A percentile compares a stretch with the other conserved stretches of the same genome.
Conservation (phyloP, 2,797 vertebrate genomes). For the Brachyrhaphis roseni region DNA sequence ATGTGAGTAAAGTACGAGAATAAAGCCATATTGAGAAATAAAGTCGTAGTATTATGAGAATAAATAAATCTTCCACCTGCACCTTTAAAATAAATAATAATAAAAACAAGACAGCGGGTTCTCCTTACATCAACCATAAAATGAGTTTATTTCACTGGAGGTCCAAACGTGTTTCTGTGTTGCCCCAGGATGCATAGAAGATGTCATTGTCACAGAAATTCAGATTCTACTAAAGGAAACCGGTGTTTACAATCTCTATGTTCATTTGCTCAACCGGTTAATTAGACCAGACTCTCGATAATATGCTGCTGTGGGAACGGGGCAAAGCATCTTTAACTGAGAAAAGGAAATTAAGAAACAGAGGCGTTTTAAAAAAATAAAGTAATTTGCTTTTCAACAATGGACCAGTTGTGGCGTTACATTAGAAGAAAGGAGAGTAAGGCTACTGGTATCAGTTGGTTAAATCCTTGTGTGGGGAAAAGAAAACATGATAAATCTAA, state of each 20-base stretch:
- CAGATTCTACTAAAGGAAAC: constrained; percentile 62
- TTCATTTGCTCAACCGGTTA: constrained; percentile 44
- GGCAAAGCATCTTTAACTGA: constrained; percentile 53
- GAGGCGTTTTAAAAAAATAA: constrained; percentile 67
- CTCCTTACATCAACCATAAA: constrained; percentile 71
- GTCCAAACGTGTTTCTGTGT: constrained; percentile 72
- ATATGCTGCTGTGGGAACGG: constrained; percentile 56
- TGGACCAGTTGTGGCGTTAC: constrained; percentile 32
- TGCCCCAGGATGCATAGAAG: constrained; percentile 77
- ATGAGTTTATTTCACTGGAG: constrained; percentile 78
- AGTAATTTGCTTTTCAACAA: constrained; percentile 57
- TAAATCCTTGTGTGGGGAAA: constrained; percentile 25
- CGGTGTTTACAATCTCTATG: constrained; percentile 62
- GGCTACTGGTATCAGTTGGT: constrained; percentile 68
- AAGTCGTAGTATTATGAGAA: too few species aligned
- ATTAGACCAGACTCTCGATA: constrained; percentile 41
- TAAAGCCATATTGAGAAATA: too few species aligned
- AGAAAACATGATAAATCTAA: constrained; percentile 23
- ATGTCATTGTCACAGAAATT: constrained; percentile 68
- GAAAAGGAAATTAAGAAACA: constrained; percentile 14
- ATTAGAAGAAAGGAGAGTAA: constrained; percentile 60
- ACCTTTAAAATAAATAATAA: constrained; percentile 15
- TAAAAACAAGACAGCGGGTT: constrained; percentile 36
- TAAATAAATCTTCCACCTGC: not conserved
- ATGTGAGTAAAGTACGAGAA: too few species aligned